A percentile compares a stretch with the other conserved stretches of the same genome.
Evolutionary conservation across 2,797 vertebrate species (phyloP).

Genomic region (Liasis olivaceus): DNA sequence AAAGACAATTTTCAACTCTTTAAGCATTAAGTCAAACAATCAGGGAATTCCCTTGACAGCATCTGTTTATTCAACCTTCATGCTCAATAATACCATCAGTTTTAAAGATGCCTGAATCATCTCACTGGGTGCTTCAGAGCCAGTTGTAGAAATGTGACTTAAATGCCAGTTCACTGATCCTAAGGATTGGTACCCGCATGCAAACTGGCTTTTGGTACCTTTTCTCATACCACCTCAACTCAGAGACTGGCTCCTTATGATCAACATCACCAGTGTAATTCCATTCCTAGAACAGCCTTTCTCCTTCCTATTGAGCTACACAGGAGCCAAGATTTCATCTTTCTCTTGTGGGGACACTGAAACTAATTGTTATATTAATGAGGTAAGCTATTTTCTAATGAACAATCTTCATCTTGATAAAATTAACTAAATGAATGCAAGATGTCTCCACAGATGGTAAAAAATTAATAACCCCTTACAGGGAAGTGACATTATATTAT

Average conservation of each 20-base stretch:
- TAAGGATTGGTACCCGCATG: background rate
- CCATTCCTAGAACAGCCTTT: background rate
- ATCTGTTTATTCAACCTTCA: background rate
- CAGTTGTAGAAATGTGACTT: background rate
- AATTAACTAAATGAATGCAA: constrained; percentile 4
- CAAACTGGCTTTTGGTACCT: background rate
- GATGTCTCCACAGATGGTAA: background rate
- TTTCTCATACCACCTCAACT: background rate
- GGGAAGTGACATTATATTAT: background rate
- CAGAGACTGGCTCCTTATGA: background rate
- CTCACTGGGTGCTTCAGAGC: background rate
- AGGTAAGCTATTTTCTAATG: background rate
- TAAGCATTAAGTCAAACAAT: background rate
- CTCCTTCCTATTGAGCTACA: background rate
- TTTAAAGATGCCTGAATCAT: background rate
- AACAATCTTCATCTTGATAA: background rate
- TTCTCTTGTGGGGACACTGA: background rate
- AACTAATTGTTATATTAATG: background rate
- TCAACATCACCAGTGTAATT: background rate
- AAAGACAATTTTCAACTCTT: background rate
- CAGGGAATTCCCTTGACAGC: background rate
- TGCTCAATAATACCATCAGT: background rate
- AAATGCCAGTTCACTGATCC: background rate
- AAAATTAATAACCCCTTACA: constrained; percentile 1
- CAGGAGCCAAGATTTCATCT: background rate